A percentile compares a stretch with the other conserved stretches of the same genome.
These are phyloP conservation scores for Campoplex capitator DNA, from an alignment of 2,888 invertebrate species.

Conservation along the genomic window DNA sequence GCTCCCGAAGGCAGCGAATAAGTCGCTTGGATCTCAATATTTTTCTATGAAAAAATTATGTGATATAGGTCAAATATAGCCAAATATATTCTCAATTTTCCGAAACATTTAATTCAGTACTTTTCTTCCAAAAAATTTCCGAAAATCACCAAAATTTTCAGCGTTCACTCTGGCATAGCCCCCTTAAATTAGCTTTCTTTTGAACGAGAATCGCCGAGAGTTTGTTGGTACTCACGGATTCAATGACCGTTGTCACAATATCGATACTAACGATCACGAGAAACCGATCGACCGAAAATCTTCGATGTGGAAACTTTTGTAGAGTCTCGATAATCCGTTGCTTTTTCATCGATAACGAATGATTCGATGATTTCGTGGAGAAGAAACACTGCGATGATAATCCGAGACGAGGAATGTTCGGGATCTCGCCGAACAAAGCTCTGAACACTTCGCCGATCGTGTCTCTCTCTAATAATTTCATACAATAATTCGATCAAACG, in stretches of 20 bases:
- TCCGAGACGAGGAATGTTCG: slow-evolving; percentile 83
- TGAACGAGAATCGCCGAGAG: background rate
- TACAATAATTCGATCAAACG: background rate
- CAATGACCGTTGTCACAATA: slow-evolving; percentile 88
- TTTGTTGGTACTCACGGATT: slow-evolving; percentile 83
- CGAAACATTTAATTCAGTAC: too few relatives aligned
- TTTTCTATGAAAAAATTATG: too few relatives aligned
- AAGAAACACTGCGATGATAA: slow-evolving; percentile 86
- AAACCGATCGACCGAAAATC: slow-evolving; percentile 84
- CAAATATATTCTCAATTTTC: too few relatives aligned
- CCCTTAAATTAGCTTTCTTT: background rate
- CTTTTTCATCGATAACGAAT: slow-evolving; percentile 84
- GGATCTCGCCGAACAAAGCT: slow-evolving; percentile 86
- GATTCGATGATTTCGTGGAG: slow-evolving; percentile 81
- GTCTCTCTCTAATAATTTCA: slow-evolving; percentile 86
- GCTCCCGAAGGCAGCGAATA: too few relatives aligned
- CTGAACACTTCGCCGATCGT: slow-evolving; percentile 88
- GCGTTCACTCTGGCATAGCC: too few relatives aligned
- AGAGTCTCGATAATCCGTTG: slow-evolving; percentile 84
- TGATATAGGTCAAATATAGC: too few relatives aligned
- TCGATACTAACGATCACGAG: slow-evolving; percentile 88
- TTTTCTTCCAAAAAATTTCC: too few relatives aligned
- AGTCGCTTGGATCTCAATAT: too few relatives aligned
- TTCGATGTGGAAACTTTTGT: slow-evolving; percentile 81
- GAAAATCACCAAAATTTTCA: too few relatives aligned